Base-by-base conservation (phyloP, 2,797 vertebrate species). In the Eutrigla gurnardus region DNA sequence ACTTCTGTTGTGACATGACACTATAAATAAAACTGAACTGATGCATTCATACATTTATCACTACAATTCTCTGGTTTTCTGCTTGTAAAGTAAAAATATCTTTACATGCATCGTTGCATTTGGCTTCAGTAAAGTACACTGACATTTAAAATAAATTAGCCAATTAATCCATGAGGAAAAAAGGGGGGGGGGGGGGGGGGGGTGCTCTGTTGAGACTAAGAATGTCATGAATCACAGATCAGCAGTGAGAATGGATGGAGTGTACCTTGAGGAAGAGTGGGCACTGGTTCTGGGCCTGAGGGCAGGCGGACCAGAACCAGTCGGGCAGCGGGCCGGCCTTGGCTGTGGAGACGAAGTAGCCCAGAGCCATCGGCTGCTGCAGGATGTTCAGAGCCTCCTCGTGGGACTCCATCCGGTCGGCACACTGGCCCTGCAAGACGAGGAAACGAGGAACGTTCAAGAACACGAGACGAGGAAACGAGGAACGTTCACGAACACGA, bases 291-390 rank as follows among this genome's bases (percentile, higher is more conserved):
- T 97, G 96, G 93, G 98, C 98, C 96, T 99, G 97, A 90, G 98
- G 98, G 91, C 98, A 99, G 66, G 98, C 97, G 4, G 98, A 98
- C 98, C 98, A 99, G 95, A 99, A 99, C 98, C 97, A 99, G 94
- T 99, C 97, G 13, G 98, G 98, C 93, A 99, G 96, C 0, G 97
- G 98, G 92, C 98, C 98, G 36, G 98, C 96, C 95, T 98, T 98
- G 84, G 97, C 98, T 80, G 98, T 99, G 83, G 98, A 99, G 90
- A 99, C 96, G 80, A 99, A 99, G 93, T 99, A 99, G 77, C 98
- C 98, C 39, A 99, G 95, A 84, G 98, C 98, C 97, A 99, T 93
- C 4, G 98, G 98, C 93, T 99, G 98, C 93, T 99, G 98, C 88
- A 99, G 95, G 89, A 99, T 99, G 93, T 98, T 99, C 54, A 98